A percentile compares a stretch with the other conserved stretches of the same genome.
phyloP scores from a whole-genome alignment of 1,140 invertebrate genomes.

The Coelopa frigida region DNA sequence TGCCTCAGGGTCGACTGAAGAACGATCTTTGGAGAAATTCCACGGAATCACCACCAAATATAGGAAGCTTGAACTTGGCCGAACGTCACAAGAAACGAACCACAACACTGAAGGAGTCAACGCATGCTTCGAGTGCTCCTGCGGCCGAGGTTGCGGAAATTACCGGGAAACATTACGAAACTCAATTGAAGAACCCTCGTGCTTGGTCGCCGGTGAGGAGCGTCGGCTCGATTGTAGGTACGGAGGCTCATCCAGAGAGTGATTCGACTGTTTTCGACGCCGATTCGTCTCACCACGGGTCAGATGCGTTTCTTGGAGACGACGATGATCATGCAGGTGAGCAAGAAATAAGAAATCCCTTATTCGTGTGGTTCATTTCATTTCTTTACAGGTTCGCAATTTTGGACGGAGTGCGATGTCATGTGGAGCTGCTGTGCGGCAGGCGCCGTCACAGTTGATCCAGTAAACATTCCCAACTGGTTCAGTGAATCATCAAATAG shows the following conservation, averaged over 20 bases:
- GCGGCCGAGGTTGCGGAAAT: slow-evolving; percentile 32
- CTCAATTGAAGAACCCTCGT: slow-evolving; percentile 57
- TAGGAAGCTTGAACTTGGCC: slow-evolving; percentile 39
- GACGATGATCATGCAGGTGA: slow-evolving; percentile 59
- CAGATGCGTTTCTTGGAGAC: slow-evolving; percentile 65
- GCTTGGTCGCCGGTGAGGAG: slow-evolving; percentile 77
- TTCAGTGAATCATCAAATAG: slow-evolving; percentile 49
- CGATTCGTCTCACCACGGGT: slow-evolving; percentile 49
- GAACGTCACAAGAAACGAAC: slow-evolving; percentile 37
- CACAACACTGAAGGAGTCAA: slow-evolving; percentile 17
- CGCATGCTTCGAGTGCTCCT: slow-evolving; percentile 37
- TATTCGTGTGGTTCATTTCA: slow-evolving; percentile 1
- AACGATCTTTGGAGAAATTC: slow-evolving; percentile 32
- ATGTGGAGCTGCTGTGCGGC: slow-evolving; percentile 72
- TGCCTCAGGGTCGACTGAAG: slow-evolving; percentile 31
- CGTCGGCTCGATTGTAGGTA: slow-evolving; percentile 69
- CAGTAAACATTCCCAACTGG: slow-evolving; percentile 67
- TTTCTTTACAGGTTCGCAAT: slow-evolving; percentile 44
- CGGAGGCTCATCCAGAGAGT: slow-evolving; percentile 71
- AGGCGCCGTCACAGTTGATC: slow-evolving; percentile 67
- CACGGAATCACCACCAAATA: slow-evolving; percentile 33
- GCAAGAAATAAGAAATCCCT: slow-evolving; percentile 16
- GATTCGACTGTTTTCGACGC: slow-evolving; percentile 71
- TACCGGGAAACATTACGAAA: slow-evolving; percentile 46
- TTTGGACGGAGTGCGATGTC: slow-evolving; percentile 69